Evolutionary conservation across 2,797 vertebrate genomes (phyloP).

Genomic region (Halcyon badia): DNA sequence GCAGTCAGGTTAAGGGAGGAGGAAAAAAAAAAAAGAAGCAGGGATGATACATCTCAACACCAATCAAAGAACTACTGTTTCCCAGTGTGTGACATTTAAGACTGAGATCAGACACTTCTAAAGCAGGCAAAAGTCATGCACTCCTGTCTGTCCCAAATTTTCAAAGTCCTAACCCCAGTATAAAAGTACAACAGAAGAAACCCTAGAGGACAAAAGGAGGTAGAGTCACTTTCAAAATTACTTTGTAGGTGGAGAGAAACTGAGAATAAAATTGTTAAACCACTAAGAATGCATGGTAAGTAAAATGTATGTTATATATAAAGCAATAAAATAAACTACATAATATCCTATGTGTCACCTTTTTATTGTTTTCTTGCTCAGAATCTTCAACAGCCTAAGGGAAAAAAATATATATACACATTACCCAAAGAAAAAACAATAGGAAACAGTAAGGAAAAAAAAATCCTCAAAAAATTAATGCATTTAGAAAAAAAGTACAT

Average conservation of each 20-base stretch:
- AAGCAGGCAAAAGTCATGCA: background rate
- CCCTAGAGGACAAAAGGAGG: background rate
- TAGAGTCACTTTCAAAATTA: background rate
- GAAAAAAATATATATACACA: constrained; percentile 74
- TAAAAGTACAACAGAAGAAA: background rate
- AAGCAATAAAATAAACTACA: constrained; percentile 59
- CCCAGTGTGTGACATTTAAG: background rate
- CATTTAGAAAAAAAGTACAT: background rate
- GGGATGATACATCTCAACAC: background rate
- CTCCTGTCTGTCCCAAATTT: background rate
- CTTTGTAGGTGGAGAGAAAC: background rate
- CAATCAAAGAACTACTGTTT: background rate
- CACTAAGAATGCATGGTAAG: constrained; percentile 31
- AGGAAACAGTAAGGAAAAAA: constrained; percentile 14
- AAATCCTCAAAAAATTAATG: background rate
- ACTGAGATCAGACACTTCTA: background rate
- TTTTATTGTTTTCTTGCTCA: constrained; percentile 96
- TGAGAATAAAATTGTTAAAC: constrained; percentile 16
- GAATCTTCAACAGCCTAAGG: constrained; percentile 90
- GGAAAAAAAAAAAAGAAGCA: background rate
- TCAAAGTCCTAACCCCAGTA: background rate
- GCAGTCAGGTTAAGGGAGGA: constrained; percentile 14
- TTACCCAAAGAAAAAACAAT: constrained; percentile 67
- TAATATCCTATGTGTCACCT: constrained; percentile 83
- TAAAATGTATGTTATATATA: constrained; percentile 35